Percentiles rank a stretch among this genome's conserved stretches.
phyloP scores from a whole-genome alignment of 2,113 vertebrate species.

The Dolichallabes microphthalmus region DNA sequence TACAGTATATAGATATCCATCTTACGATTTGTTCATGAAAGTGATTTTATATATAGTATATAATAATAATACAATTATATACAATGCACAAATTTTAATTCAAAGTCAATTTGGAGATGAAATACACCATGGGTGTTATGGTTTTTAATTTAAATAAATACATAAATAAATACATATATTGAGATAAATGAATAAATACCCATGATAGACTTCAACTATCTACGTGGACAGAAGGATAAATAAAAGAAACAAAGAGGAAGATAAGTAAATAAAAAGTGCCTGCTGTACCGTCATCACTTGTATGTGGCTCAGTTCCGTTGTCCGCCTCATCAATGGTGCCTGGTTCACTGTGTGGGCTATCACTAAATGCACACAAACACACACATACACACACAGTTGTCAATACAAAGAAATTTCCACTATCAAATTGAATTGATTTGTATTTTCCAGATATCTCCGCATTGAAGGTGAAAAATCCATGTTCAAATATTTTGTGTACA shows the following conservation, averaged over 20 bases:
- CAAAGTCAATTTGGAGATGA: too few relatives aligned
- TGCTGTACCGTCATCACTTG: constrained; percentile 91
- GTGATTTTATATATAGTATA: too few relatives aligned
- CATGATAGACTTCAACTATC: neutral
- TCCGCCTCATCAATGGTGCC: constrained; percentile 93
- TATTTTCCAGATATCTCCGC: neutral
- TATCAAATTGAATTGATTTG: neutral
- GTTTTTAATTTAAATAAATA: too few relatives aligned
- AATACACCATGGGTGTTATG: too few relatives aligned
- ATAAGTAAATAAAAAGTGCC: constrained; percentile 10
- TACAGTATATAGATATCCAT: neutral
- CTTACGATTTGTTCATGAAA: too few relatives aligned
- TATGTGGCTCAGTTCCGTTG: constrained; percentile 95
- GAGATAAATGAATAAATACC: neutral
- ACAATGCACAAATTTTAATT: too few relatives aligned
- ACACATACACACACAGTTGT: neutral
- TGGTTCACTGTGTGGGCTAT: constrained; percentile 97
- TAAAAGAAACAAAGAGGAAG: neutral
- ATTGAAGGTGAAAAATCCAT: neutral
- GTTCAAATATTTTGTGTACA: neutral
- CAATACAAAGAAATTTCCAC: neutral
- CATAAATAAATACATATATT: too few relatives aligned
- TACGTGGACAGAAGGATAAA: neutral
- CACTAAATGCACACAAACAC: constrained; percentile 70
- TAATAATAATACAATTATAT: too few relatives aligned